Evolutionary conservation across 1,140 invertebrate genomes (phyloP), one percentile per base, ranked within the genome.

Genomic region (Augochlora pura): DNA sequence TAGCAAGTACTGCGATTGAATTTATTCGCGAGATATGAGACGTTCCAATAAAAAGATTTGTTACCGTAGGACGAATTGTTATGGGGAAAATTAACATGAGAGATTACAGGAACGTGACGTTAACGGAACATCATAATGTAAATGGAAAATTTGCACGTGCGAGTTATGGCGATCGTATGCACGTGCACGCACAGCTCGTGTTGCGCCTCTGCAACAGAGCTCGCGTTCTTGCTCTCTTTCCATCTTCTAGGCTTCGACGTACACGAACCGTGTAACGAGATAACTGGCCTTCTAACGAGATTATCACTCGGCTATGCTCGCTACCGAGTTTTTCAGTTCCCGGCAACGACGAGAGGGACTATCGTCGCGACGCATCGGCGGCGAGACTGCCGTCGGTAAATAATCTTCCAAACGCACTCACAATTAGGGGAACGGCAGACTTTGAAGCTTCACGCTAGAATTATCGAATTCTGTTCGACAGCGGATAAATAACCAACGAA

Each of bases 211-310:
- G 54, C 54, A n/a, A 42, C 25, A 16, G 62, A n/a, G 27, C n/a
- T 10, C 27, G 8, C 8, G 2, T 4, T 8, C 23, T n/a, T 25
- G 18, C 18, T 57, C 16, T 64, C 27, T 32, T 52, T 46, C 21
- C 46, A 12, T n/a, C 27, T 54, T 32, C 52, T 64, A 62, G 23
- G 65, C 49, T 83, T 73, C 46, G 12, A 14, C 62, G 62, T 57
- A 49, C 46, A 52, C 68, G 73, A 62, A 52, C 18, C 42, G 39
- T 69, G 75, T 85, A 86, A 85, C 75, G 46, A 82, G 72, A 86
- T 85, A 78, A 78, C 65, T 67, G 69, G 46, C 73, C 73, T 81
- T 85, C 69, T 84, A 85, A 85, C 66, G 74, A 79, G 83, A 86
- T 85, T 85, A 79, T 79, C 69, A 25, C 23, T 21, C 27, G 69